A percentile compares a stretch with the other conserved stretches of the same genome.
Conservation (phyloP, 2,888 invertebrate species). For the Hipparchia sbordonii region DNA sequence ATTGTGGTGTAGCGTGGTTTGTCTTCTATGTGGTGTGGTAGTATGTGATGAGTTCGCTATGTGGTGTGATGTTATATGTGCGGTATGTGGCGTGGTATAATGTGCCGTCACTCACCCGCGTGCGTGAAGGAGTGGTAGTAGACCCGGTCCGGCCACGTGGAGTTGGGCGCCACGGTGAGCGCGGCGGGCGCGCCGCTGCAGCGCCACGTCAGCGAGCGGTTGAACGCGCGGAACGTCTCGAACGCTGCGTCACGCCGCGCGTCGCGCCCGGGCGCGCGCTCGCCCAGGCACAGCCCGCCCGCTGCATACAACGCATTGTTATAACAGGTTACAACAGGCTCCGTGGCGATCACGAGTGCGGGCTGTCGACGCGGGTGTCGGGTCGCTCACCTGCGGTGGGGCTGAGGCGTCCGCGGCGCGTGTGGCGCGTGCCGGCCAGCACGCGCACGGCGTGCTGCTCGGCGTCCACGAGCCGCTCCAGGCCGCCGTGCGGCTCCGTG, state of each 20-base stretch:
- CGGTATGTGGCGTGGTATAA: too few relatives aligned
- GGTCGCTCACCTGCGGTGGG: slow-evolving; percentile 82
- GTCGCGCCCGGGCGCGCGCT: slow-evolving; percentile 74
- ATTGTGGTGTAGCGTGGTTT: too few relatives aligned
- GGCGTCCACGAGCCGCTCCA: slow-evolving; percentile 90
- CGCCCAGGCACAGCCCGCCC: slow-evolving; percentile 38
- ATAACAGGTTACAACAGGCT: background rate
- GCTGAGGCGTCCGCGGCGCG: slow-evolving; percentile 90
- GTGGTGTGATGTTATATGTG: too few relatives aligned
- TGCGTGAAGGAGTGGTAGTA: slow-evolving; percentile 97
- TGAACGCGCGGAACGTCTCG: slow-evolving; percentile 91
- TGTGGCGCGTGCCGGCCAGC: slow-evolving; percentile 90
- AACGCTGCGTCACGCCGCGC: slow-evolving; percentile 90
- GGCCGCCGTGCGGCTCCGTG: slow-evolving; percentile 92
- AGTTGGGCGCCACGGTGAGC: slow-evolving; percentile 92
- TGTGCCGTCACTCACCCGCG: slow-evolving; percentile 80
- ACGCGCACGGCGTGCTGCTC: slow-evolving; percentile 81
- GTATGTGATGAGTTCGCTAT: too few relatives aligned
- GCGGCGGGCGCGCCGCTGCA: slow-evolving; percentile 90
- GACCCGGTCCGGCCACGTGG: slow-evolving; percentile 94
- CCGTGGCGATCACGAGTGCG: slow-evolving; percentile 58
- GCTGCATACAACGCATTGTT: slow-evolving; percentile 16
- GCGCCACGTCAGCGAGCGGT: slow-evolving; percentile 87
- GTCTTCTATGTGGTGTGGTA: too few relatives aligned
- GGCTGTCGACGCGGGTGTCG: slow-evolving; percentile 71